phyloP scores from a whole-genome alignment of 1,140 invertebrate genomes.

The Ceratina japonica region DNA sequence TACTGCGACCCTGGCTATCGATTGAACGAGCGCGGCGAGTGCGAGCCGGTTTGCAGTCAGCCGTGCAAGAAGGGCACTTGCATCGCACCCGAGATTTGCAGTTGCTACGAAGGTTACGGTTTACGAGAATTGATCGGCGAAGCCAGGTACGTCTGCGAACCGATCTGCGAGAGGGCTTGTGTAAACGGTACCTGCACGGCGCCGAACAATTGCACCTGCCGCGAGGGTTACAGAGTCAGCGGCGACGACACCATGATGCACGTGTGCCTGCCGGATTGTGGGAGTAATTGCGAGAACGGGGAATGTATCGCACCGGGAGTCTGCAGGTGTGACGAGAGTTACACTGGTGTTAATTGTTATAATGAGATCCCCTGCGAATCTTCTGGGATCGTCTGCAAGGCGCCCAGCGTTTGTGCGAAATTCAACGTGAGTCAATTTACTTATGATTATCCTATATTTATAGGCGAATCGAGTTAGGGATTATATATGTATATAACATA shows the following conservation, averaged over 20 bases:
- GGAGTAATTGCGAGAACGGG: constrained; percentile 40
- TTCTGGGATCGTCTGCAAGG: not conserved
- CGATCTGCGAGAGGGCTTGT: constrained; percentile 56
- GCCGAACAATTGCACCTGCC: constrained; percentile 60
- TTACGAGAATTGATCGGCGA: not conserved
- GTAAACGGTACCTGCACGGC: constrained; percentile 55
- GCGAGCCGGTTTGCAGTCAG: constrained; percentile 52
- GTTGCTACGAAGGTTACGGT: constrained; percentile 51
- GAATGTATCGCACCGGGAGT: constrained; percentile 51
- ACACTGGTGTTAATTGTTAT: not conserved
- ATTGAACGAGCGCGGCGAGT: not conserved
- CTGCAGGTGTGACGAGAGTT: constrained; percentile 54
- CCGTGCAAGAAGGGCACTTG: constrained; percentile 53
- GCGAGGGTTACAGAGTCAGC: not conserved
- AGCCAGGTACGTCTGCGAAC: constrained; percentile 24
- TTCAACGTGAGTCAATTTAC: too few species aligned
- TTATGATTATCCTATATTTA: too few species aligned
- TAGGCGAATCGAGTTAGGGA: too few species aligned
- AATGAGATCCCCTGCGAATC: not conserved
- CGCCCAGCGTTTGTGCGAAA: not conserved
- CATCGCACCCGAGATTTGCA: constrained; percentile 53
- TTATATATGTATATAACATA: too few species aligned
- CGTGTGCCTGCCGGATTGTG: constrained; percentile 36
- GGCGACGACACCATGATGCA: constrained; percentile 2
- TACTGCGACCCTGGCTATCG: constrained; percentile 52